Evolutionary conservation across 2,888 invertebrate genomes (phyloP), one percentile per base, ranked within the genome.

Genomic region (Pseudococcus jackbeardsleyi): DNA sequence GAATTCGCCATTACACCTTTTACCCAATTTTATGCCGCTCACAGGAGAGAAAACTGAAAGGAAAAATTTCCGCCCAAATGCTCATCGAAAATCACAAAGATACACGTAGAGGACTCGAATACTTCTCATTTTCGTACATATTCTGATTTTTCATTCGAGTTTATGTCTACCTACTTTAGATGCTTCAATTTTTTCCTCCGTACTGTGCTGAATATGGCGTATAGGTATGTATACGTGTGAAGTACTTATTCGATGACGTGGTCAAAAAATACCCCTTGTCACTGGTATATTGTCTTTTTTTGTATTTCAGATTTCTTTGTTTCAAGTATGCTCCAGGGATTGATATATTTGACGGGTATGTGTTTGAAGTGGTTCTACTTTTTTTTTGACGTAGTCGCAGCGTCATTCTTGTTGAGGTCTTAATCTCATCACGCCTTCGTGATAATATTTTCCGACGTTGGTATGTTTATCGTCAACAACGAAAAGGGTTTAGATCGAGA

Each of bases 1-100:
- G 46, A 82, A 46, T 72, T 82, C 46, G 46, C 79, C 79, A 82
- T 82, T 82, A 82, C 46, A 82, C 79, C 79, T 82, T 82, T 82
- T 46, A 46, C 46, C n/a, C 19, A 82, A 77, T 82, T 82, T 82
- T 42, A 42, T 42, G 42, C 42, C 42, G 8, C 42, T 72, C 17
- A 72, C 15, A 72, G 6, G 17, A 7, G 6, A 15, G 5, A 72
- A 72, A 72, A 72, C 5, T 79, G 17, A 79, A 42, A 79, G 39
- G n/a, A 39, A 72, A 72, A 72, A 72, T 15, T 42, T 26, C 26
- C 68, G 11, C 42, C 42, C 42, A 42, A 42, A 42, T 42, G 7
- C 42, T 42, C 42, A 4, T 15, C 39, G 22, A 64, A 64, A 19
- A 64, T 64, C 22, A 33, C 26, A 64, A 64, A 22, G 64, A 7